A percentile compares a stretch with the other conserved stretches of the same genome.
Conservation (phyloP, 2,888 invertebrate species). For the Malthinus flaveolus region DNA sequence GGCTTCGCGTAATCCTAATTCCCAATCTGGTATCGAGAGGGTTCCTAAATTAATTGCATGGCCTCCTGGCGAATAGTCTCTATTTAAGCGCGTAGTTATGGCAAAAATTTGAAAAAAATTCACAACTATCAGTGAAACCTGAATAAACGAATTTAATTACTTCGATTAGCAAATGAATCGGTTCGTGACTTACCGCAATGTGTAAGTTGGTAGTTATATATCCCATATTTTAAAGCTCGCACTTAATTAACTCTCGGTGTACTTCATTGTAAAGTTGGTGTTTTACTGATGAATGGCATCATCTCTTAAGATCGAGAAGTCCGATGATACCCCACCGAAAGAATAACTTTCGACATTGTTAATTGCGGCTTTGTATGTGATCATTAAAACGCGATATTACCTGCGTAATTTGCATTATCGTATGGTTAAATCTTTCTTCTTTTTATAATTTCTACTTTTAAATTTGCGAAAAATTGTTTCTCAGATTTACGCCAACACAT, state of each 20-base stretch:
- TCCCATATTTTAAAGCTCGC: constrained; percentile 13
- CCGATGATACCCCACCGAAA: constrained; percentile 20
- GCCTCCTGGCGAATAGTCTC: constrained; percentile 14
- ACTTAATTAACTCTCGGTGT: constrained; percentile 3
- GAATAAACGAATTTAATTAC: constrained; percentile 4
- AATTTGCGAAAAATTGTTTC: neutral
- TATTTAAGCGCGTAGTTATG: constrained; percentile 25
- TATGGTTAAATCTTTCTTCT: constrained; percentile 16
- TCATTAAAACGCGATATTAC: constrained; percentile 29
- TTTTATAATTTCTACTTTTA: neutral
- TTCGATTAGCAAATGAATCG: neutral
- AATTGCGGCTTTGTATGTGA: constrained; percentile 33
- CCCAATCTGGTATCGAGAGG: constrained; percentile 57
- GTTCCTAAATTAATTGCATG: constrained; percentile 20
- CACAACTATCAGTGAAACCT: constrained; percentile 20
- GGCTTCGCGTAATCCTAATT: constrained; percentile 69
- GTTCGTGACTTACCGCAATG: constrained; percentile 5
- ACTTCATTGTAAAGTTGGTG: constrained; percentile 12
- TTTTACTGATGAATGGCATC: constrained; percentile 18
- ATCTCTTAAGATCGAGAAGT: constrained; percentile 14
- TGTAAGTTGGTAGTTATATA: constrained; percentile 6
- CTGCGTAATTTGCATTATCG: constrained; percentile 32
- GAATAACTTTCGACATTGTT: constrained; percentile 33
- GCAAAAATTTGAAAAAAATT: constrained; percentile 8
- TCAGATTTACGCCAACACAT: neutral